Evolutionary conservation across 1,140 invertebrate genomes (phyloP), one percentile per base, ranked within the genome.

Genomic region (Hycleus cichorii): DNA sequence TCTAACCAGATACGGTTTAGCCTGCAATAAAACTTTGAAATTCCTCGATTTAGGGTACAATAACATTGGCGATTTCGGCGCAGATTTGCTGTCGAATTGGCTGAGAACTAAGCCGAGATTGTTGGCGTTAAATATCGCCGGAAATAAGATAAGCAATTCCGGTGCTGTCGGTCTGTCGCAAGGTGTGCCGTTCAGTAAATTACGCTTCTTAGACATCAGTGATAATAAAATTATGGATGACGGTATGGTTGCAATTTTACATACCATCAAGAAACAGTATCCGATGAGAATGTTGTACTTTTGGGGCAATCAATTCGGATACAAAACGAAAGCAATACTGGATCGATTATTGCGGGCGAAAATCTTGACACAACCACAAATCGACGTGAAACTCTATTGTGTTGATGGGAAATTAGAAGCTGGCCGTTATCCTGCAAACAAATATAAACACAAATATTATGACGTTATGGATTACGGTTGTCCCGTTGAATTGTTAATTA

Each of bases 31-130:
- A 26, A 77, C 76, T 0, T 62, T 84, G 12, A 50, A 70, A 12
- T 70, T 80, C 26, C 64, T 84, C 6, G 79, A 84, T 72, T 68
- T 84, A 10, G 76, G 74, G 3, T 78, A 69, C 52, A 84, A 84
- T 59, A 77, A 70, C 58, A 78, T 83, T 3, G 78, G 78, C 1
- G 78, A 81, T 70, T 71, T 78, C 47, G 81, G 81, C 3, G 65
- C 74, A 0, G 75, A 80, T 58, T 58, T 77, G 40, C 25, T 84
- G 47, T 72, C 72, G 0, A 69, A 76, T 38, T 83, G 80, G 74
- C 69, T 84, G n/a, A 52, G 64, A 39, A 74, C 73, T 43, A 67
- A 66, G 40, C 78, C 81, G 4, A 53, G 67, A 39, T 62, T 83
- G 12, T 60, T 72, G 10, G 68, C 73, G 5, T 63, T 84, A 38